Base-by-base conservation (phyloP, 2,113 vertebrate genomes). In the Sinosuthora webbiana region DNA sequence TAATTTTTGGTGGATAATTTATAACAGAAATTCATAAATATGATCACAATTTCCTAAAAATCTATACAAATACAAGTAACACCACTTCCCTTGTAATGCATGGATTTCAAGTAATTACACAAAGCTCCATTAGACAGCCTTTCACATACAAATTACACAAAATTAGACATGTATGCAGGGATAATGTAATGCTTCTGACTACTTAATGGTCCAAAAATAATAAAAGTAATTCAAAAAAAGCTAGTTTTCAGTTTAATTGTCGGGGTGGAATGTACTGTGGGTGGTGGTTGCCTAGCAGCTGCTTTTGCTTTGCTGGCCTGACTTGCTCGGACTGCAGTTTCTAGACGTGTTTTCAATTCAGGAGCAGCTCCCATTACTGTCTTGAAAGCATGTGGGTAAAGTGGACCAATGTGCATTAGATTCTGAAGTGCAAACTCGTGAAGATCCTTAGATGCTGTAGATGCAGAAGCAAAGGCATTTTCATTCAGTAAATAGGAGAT, bases 181-280 rank as follows among this genome's bases (percentile, higher is more conserved):
- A 97, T 93, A 90, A 93, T 84, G 56, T 56, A 95, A 87, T 65
- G 56, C 71, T 75, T 96, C 77, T 91, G 91, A 90, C 83, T 93
- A 91, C 65, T 79, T 94, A 90, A 82, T 75, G 71, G 64, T 96
- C 90, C 90, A 96, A 97, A 83, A 96, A 85, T 94, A 97, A 96
- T 89, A 94, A 41, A 83, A 97, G 79, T 87, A 88, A 92, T 97
- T 98, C 96, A 99, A 98, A 99, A 99, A 98, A 99, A 99, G 97
- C 98, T 99, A 7, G 98, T 99, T 97, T 99, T 99, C 68, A 99
- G 98, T 98, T 99, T 99, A 97, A 99, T 99, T 92, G 99, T 99
- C 27, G 99, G 99, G 33, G 98, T 98, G 65, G 99, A 99, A 96
- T 99, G 99, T 52, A 98, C 98, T 19, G 98, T 88, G 28, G 99